Conservation (phyloP, 2,113 vertebrate species). For the Ranitomeya variabilis region DNA sequence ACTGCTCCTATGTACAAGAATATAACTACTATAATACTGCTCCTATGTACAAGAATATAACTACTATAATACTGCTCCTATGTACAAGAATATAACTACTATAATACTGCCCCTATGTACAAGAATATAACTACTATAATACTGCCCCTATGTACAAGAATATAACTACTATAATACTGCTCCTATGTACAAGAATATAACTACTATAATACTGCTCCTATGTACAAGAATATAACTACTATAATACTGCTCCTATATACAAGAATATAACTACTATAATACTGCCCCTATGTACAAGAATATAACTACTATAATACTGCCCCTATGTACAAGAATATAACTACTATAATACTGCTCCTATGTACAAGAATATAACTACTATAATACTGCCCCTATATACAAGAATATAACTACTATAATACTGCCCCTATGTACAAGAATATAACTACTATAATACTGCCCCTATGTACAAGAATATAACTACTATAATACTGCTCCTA, state of each 20-base stretch:
- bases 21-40: too few relatives aligned
- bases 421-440: background rate
- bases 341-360: background rate
- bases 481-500: background rate
- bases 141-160: too few relatives aligned
- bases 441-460: constrained; percentile 1
- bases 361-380: background rate
- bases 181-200: constrained; percentile 1
- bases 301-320: constrained; percentile 1
- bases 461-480: background rate
- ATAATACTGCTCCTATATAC: constrained; percentile 1
- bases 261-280: background rate
- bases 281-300: background rate
- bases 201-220: constrained; percentile 1
- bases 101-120: too few relatives aligned
- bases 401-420: background rate
- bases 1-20: background rate
- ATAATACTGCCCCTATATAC: background rate
- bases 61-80: too few relatives aligned
- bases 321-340: background rate
- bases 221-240: constrained; percentile 2
- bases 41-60: too few relatives aligned
- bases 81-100: constrained; percentile 2
- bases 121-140: too few relatives aligned
- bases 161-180: background rate